These are phyloP conservation scores for Odontothrips loti DNA, from an alignment of 2,888 invertebrate species.

Conservation along the genomic window DNA sequence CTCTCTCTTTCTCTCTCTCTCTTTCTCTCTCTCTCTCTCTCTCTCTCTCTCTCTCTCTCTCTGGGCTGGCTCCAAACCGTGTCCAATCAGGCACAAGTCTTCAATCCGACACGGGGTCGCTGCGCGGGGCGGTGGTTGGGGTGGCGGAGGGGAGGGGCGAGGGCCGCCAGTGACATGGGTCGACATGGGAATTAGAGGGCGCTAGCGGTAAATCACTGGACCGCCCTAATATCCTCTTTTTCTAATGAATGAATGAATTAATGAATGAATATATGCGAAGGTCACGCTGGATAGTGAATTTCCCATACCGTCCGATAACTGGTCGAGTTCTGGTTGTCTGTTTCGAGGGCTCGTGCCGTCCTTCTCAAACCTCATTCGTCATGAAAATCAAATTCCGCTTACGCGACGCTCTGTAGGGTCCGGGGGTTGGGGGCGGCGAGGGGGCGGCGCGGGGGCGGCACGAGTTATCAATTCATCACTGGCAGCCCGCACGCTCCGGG, in stretches of 20 bases:
- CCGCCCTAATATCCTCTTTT: neutral
- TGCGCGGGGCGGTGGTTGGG: slow-evolving; percentile 36
- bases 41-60: too few species aligned
- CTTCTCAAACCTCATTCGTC: slow-evolving; percentile 15
- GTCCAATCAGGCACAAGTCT: slow-evolving; percentile 9
- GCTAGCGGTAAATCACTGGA: too few species aligned
- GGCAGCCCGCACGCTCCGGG: neutral
- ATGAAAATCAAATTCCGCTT: slow-evolving; percentile 10
- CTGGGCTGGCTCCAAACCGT: neutral
- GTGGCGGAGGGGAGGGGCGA: slow-evolving; percentile 32
- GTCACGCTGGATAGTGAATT: neutral
- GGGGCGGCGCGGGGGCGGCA: slow-evolving; percentile 36
- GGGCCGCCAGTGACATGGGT: slow-evolving; percentile 32
- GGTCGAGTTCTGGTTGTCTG: too few species aligned
- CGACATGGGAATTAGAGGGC: neutral
- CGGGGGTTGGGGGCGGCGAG: slow-evolving; percentile 36
- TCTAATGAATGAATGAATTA: neutral
- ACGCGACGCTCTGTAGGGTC: neutral
- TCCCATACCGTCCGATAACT: too few species aligned
- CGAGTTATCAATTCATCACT: slow-evolving; percentile 32
- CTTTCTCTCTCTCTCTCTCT: too few species aligned
- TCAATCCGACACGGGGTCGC: slow-evolving; percentile 34
- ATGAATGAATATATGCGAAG: neutral
- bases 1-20: too few species aligned
- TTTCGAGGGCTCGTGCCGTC: too few species aligned